Percentiles rank a stretch among this genome's conserved stretches.
Conservation (phyloP, 2,113 vertebrate genomes). For the Macroglossus sobrinus region DNA sequence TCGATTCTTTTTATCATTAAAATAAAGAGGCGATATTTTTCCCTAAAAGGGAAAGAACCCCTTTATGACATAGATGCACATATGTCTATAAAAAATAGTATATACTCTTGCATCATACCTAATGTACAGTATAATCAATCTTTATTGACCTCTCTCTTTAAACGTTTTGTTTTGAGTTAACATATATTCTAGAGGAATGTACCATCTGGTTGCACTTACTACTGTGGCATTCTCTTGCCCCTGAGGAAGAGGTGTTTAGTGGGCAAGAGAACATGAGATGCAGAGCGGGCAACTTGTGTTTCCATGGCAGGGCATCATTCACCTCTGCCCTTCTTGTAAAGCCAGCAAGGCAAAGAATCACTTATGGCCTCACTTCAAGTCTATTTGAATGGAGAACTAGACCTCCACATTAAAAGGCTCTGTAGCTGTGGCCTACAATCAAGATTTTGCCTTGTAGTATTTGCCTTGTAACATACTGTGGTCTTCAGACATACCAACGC, state of each 20-base stretch:
- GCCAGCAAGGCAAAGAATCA: neutral
- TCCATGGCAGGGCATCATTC: neutral
- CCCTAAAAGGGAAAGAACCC: neutral
- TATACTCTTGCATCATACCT: neutral
- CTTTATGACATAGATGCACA: neutral
- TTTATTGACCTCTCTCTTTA: neutral
- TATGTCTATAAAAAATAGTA: neutral
- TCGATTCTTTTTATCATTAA: neutral
- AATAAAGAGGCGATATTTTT: slow-evolving; percentile 3
- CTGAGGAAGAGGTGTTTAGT: neutral
- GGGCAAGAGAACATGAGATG: neutral
- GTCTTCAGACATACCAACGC: neutral
- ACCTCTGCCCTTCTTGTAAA: neutral
- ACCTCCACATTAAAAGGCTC: neutral
- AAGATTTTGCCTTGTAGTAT: neutral
- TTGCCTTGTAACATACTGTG: neutral
- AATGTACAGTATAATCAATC: neutral
- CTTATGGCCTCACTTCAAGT: neutral
- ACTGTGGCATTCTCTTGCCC: neutral
- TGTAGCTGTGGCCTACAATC: neutral
- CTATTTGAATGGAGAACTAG: neutral
- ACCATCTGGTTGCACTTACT: neutral
- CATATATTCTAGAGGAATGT: neutral
- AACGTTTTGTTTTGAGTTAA: neutral
- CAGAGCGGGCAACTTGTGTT: neutral